Conservation (phyloP, 2,113 vertebrate genomes). For the Oceanites oceanicus region DNA sequence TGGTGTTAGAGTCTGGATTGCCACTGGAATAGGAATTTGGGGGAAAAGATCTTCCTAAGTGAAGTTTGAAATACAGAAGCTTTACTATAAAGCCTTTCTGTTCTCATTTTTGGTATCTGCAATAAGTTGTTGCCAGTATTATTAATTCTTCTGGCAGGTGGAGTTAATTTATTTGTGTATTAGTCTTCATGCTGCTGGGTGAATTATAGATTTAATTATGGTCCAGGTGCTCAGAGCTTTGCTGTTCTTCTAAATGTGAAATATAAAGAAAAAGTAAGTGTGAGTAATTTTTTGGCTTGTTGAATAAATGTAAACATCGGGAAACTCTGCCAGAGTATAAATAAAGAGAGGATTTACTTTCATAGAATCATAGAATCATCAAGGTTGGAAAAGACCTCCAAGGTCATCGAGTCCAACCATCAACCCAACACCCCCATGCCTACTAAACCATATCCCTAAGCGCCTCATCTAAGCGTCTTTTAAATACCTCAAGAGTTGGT, state of each 20-base stretch:
- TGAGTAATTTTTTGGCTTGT: conserved; percentile 34
- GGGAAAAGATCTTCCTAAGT: neutral
- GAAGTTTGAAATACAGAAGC: neutral
- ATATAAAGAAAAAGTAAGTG: conserved; percentile 33
- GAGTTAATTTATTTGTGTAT: conserved; percentile 42
- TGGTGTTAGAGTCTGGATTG: neutral
- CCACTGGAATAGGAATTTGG: neutral
- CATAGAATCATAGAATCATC: too few relatives aligned
- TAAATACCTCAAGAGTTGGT: too few relatives aligned
- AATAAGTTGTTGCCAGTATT: neutral
- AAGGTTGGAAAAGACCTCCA: too few relatives aligned
- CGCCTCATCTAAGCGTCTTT: too few relatives aligned
- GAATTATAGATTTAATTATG: conserved; percentile 59
- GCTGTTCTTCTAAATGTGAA: neutral
- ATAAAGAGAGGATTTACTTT: conserved; percentile 41
- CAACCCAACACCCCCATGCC: too few relatives aligned
- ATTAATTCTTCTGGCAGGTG: conserved; percentile 24
- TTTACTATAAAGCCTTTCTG: neutral
- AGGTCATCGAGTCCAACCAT: too few relatives aligned
- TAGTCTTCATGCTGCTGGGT: conserved; percentile 5
- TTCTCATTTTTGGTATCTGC: neutral
- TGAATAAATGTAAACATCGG: conserved; percentile 22
- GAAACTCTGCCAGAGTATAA: neutral
- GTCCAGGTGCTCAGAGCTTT: conserved; percentile 35
- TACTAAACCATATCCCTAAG: too few relatives aligned